A percentile compares a stretch with the other conserved stretches of the same genome.
Conservation (phyloP, 64 coral and sea anemone genomes). For the Stylophora pistillata region DNA sequence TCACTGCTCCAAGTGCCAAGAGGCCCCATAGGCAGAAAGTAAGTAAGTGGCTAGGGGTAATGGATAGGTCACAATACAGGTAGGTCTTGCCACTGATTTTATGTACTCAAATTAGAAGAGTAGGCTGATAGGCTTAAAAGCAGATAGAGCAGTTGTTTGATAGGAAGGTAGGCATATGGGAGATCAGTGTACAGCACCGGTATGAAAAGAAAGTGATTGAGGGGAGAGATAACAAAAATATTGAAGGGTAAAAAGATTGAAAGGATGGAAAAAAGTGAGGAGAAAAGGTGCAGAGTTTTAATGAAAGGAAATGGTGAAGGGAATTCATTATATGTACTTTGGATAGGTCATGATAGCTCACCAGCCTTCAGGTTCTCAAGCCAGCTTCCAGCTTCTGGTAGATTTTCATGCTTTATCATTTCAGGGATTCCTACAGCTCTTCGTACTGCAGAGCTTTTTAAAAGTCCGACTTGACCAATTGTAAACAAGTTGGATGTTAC, state of each 20-base stretch:
- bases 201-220: not conserved
- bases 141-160: too few species aligned
- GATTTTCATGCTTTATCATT: constrained; percentile 68
- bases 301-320: not conserved
- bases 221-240: not conserved
- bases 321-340: not conserved
- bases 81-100: too few species aligned
- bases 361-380: constrained; percentile 95
- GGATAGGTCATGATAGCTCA: not conserved
- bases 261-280: not conserved
- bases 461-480: constrained; percentile 77
- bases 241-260: not conserved
- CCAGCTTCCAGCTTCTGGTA: constrained; percentile 52
- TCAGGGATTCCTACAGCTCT: constrained; percentile 89
- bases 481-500: constrained; percentile 90
- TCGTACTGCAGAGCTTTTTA: constrained; percentile 62
- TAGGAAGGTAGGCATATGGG: not conserved
- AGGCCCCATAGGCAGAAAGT: too few species aligned
- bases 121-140: not conserved
- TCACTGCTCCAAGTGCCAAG: too few species aligned
- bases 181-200: too few species aligned
- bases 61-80: too few species aligned
- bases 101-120: too few species aligned
- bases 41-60: too few species aligned
- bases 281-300: too few species aligned